Evolutionary conservation across 2,888 invertebrate species (phyloP), one percentile per base, ranked within the genome.

Genomic region (Athalia rosae): DNA sequence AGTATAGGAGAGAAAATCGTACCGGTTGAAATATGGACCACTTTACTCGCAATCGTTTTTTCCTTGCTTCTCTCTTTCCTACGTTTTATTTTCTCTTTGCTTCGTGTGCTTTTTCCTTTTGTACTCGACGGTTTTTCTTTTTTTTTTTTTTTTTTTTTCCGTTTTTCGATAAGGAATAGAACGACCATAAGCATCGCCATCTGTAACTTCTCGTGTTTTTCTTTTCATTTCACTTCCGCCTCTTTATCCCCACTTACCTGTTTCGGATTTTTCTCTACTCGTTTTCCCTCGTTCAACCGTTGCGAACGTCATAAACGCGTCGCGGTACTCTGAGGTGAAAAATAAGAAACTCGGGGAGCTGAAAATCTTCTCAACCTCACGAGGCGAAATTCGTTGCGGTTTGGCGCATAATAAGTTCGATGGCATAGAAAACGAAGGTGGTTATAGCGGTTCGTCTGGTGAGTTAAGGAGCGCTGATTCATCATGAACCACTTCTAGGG

Each of bases 161-260:
- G 11, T 62, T 62, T n/a, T 43, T 62, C 62, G 62, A 62, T 62
- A 62, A 62, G 62, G 43, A 62, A 43, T 43, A 45, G 62, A 62
- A 43, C 43, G 62, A n/a, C 41, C n/a, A 45, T 62, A n/a, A 62
- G 62, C 43, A 62, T 43, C 62, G 62, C 62, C 62, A 62, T 62
- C 62, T 62, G 64, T 64, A 47, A 64, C 64, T 64, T 47, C 64
- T n/a, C 45, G 64, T 13, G n/a, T 64, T 64, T 9, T 45, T 64
- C 47, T 15, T 47, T 64, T 47, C 45, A 13, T 64, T 45, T 47
- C 13, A 45, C 47, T 28, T 28, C 28, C 28, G 28, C 50, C n/a
- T 13, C 13, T 47, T 11, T 11, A 53, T 53, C 53, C 53, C 53
- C 53, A 53, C 28, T 28, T 28, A 28, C 28, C 28, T 28, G 28